Base-by-base conservation (phyloP, 2,113 vertebrate species). In the Pithys albifrons region DNA sequence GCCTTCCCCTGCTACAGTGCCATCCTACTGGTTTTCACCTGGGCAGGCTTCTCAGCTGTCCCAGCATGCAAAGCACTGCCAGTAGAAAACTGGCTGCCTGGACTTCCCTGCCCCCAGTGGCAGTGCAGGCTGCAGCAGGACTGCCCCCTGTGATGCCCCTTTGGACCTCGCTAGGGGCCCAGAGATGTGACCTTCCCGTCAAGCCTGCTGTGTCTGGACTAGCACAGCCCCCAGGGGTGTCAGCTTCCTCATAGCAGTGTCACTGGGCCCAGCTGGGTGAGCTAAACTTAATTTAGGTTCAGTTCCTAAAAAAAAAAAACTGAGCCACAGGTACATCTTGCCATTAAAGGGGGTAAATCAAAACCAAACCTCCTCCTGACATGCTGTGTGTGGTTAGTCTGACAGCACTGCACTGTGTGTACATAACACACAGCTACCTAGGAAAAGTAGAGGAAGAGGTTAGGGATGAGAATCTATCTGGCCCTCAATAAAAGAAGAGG, bases 191-290 rank as follows among this genome's bases (percentile, higher is more conserved):
- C 58, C 25, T 49, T 77, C 23, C 33, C 25, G 13, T 69, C 70
- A 39, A 95, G 45, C 33, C 39, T 2, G 2, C 25, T 45, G 37
- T 0, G 0, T 22, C 67, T 6, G 1, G 35, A 52, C 23, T 41
- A 58, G 25, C 0, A 0, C 59, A 74, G 27, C 55, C 27, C 49
- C n/a, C 20, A 5, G 28, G 10, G 49, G 33, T 0, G 4, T 22
- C 85, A 77, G 37, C 62, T 74, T 74, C 79, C 82, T 79, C 0
- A 0, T n/a, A 78, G 75, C 51, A 58, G 27, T 15, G n/a, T n/a
- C 9, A 2, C 29, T 0, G 0, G 23, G 37, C 29, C 57, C 73
- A 45, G 41, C 37, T 52, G 76, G 10, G 15, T 18, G 10, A 84
- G 17, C 31, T 33, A 78, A 74, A 48, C 18, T 0, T 2, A 48